Evolutionary conservation across 2,888 invertebrate genomes (phyloP).

Genomic region (Thera britannica): DNA sequence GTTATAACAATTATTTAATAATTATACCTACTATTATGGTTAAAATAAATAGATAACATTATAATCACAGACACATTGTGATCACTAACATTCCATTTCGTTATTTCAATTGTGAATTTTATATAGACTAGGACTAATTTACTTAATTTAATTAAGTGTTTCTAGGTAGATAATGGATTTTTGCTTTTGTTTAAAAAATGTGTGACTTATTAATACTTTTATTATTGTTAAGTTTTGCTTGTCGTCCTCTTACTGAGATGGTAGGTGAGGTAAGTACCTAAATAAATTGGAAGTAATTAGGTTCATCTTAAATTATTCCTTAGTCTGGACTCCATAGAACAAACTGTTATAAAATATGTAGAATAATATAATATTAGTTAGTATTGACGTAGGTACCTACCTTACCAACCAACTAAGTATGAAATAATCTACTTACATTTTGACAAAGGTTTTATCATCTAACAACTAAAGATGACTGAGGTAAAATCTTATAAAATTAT

Average conservation of each 20-base stretch:
- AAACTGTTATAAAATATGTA: no score
- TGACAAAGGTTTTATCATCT: conserved; percentile 46
- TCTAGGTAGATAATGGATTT: conserved; percentile 16
- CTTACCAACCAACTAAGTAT: not conserved
- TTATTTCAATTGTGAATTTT: conserved; percentile 21
- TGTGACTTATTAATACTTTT: conserved; percentile 46
- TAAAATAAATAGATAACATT: conserved; percentile 50
- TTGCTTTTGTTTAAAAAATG: conserved; percentile 15
- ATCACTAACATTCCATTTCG: conserved; percentile 41
- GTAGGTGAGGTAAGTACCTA: conserved; percentile 8
- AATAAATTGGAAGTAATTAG: not conserved
- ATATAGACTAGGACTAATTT: conserved; percentile 17
- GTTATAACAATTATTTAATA: conserved; percentile 39
- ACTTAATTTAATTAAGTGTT: conserved; percentile 34
- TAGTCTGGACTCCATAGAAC: not conserved
- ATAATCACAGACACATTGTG: conserved; percentile 53
- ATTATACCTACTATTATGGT: conserved; percentile 32
- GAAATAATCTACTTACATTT: conserved; percentile 8
- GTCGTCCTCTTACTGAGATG: conserved; percentile 27
- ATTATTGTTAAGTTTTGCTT: conserved; percentile 42
- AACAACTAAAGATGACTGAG: conserved; percentile 79
- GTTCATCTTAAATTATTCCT: not conserved
- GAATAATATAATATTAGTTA: not conserved
- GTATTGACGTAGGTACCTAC: not conserved
- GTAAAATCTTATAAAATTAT: conserved; percentile 74